Evolutionary conservation across 2,888 invertebrate genomes (phyloP), one percentile per base, ranked within the genome.

Genomic region (Mantis religiosa): DNA sequence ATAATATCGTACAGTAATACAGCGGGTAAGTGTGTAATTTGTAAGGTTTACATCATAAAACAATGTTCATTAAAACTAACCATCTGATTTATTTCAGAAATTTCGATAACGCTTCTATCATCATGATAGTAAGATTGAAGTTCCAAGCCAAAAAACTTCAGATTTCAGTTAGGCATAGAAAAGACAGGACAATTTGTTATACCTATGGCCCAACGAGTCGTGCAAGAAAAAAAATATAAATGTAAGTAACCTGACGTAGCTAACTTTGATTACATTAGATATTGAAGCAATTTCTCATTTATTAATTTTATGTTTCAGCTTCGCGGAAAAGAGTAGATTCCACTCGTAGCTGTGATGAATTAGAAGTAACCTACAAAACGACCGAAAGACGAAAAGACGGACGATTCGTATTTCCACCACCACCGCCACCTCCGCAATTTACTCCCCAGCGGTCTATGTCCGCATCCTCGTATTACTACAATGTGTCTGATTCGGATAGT

Each of bases 401-500:
- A 86, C 81, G 86, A 14, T 87, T 87, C 34, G 34, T 82, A 41
- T 87, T 87, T 71, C 87, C 87, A 41, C 87, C 87, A 12, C 87
- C 87, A n/a, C 87, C 34, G 14, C 82, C 87, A 54, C 25, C 25
- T 15, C 82, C 25, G n/a, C 25, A 82, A 34, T 25, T 84, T 20
- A 9, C 28, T 20, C 81, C 86, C 12, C 81, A 27, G 82, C 86
- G 89, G 27, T 83, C 89, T 25, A 25, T 86, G 47, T 89, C 89
- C 15, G 86, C 86, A 15, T 89, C 83, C 2, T 82, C 89, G 1
- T 83, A 89, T 83, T 54, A 30, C 34, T 86, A 87, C 20, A 88
- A 30, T 71, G 34, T 54, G 25, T 89, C 89, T 85, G 90, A 90
- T 87, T 90, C 90, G 9, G 90, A 90, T 41, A 90, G 89, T 83